Conservation (phyloP, 1,140 invertebrate genomes). For the Drosophila tristis region DNA sequence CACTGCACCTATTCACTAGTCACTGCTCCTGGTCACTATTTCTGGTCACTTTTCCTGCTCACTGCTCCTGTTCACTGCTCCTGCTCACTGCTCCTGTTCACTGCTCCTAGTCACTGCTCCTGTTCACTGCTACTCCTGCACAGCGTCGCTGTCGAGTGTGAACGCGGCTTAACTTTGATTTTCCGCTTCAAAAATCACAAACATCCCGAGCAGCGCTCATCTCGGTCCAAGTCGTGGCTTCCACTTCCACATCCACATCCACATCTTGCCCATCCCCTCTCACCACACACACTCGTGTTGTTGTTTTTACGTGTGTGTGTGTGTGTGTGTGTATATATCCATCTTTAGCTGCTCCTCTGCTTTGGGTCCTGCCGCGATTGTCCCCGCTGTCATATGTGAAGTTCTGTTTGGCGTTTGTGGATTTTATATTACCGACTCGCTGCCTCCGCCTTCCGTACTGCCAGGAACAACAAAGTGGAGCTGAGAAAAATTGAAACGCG, state of each 20-base stretch:
- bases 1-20: not conserved
- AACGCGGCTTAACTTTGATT: slow-evolving; percentile 55
- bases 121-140: not conserved
- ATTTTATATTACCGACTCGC: slow-evolving; percentile 69
- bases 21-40: not conserved
- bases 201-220: slow-evolving; percentile 29
- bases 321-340: not conserved
- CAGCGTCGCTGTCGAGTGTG: not conserved
- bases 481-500: slow-evolving; percentile 34
- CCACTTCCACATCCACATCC: not conserved
- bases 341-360: not conserved
- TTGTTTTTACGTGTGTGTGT: too few relatives aligned
- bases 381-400: slow-evolving; percentile 75
- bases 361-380: slow-evolving; percentile 34
- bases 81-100: not conserved
- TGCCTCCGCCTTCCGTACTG: not conserved
- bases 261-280: not conserved
- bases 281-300: not conserved
- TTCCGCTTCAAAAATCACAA: slow-evolving; percentile 60
- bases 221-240: slow-evolving; percentile 14
- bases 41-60: too few relatives aligned
- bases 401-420: slow-evolving; percentile 71
- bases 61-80: not conserved
- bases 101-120: not conserved
- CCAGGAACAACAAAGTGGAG: slow-evolving; percentile 22